Evolutionary conservation across 1,140 invertebrate species (phyloP).

Genomic region (Zaprionus lachaisei): DNA sequence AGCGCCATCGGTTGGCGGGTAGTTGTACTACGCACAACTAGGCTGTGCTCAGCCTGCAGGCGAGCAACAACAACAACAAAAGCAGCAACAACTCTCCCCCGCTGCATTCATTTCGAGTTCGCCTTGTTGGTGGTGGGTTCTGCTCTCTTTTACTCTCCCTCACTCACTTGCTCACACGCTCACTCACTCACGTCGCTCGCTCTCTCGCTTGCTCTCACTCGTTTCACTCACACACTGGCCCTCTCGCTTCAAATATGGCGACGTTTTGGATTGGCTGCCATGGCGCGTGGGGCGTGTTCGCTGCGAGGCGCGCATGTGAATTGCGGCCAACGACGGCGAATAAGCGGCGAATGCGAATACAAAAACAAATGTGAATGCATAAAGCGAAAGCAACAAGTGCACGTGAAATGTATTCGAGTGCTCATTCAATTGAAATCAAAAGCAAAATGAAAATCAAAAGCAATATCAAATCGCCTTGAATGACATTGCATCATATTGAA

Average conservation of each 20-base stretch:
- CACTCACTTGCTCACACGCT: constrained; percentile 18
- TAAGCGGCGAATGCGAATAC: constrained; percentile 28
- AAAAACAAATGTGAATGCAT: not conserved
- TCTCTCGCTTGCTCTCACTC: not conserved
- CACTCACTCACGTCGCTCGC: constrained; percentile 10
- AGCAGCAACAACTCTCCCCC: constrained; percentile 47
- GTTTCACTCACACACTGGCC: constrained; percentile 18
- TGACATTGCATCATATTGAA: constrained; percentile 53
- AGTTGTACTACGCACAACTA: constrained; percentile 55
- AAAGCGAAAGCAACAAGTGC: constrained; percentile 72
- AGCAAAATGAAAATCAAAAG: constrained; percentile 39
- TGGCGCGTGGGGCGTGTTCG: constrained; percentile 38
- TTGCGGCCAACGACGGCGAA: constrained; percentile 24
- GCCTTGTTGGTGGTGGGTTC: constrained; percentile 63
- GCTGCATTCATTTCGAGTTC: constrained; percentile 51
- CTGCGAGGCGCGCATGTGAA: constrained; percentile 32
- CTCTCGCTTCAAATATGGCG: constrained; percentile 79
- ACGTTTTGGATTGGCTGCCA: constrained; percentile 56
- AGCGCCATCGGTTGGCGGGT: constrained; percentile 59
- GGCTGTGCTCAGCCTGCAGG: constrained; percentile 25
- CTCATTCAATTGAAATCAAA: constrained; percentile 17
- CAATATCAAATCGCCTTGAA: constrained; percentile 13
- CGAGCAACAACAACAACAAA: constrained; percentile 16
- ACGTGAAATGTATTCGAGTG: constrained; percentile 31
- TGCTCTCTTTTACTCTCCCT: constrained; percentile 23